Base-by-base conservation (phyloP, 2,888 invertebrate species). In the Lamproptera curius region DNA sequence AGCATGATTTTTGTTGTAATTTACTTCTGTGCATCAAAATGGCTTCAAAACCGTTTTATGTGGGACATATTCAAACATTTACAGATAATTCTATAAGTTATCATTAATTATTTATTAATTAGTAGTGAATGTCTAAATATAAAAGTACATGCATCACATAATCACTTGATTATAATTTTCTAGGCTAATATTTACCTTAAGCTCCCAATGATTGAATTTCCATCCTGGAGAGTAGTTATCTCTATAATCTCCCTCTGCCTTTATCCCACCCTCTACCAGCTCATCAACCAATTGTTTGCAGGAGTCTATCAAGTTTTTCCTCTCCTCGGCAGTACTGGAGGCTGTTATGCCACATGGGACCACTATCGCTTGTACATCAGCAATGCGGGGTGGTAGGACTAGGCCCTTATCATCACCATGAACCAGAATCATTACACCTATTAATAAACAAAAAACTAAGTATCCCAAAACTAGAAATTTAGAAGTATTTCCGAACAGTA, bases 131-230 rank as follows among this genome's bases (percentile, higher is more conserved):
- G n/a, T n/a, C n/a, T n/a, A n/a, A n/a, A n/a, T n/a, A n/a, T n/a
- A n/a, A n/a, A n/a, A n/a, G n/a, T n/a, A n/a, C n/a, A n/a, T n/a
- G n/a, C n/a, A n/a, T n/a, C n/a, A n/a, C n/a, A n/a, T n/a, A n/a
- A n/a, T n/a, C n/a, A n/a, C n/a, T n/a, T n/a, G n/a, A n/a, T n/a
- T n/a, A n/a, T n/a, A n/a, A n/a, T n/a, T n/a, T n/a, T n/a, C n/a
- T n/a, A n/a, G n/a, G n/a, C n/a, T n/a, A n/a, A n/a, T n/a, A n/a
- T n/a, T n/a, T 68, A 93, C 94, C 90, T 97, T 98, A 26, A 98
- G 81, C 73, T 98, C 97, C 97, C 97, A 98, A 70, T 98, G 96
- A 73, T 97, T 98, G 75, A 97, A 98, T 84, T 99, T 99, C 99
- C 99, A 99, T 0, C 99, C 99, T 0, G 99, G 98, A 10, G 98